Evolutionary conservation across 2,888 invertebrate genomes (phyloP).

Genomic region (Phymatocera aterrima): DNA sequence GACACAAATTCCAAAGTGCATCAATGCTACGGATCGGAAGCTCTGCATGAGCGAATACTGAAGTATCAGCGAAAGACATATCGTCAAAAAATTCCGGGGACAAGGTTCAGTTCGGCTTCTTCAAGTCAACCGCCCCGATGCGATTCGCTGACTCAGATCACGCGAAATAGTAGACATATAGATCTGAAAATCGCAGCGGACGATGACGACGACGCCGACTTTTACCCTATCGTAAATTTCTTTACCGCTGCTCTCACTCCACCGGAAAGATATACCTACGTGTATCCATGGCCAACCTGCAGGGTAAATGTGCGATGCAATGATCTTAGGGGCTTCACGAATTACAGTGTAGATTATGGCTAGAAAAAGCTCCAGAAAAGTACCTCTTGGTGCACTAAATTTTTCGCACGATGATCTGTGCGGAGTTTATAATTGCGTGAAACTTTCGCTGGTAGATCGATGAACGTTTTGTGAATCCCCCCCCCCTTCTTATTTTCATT

Average conservation of each 20-base stretch:
- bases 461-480: too few relatives aligned
- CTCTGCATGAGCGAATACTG: background rate
- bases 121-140: background rate
- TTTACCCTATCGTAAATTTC: constrained; percentile 22
- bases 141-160: constrained; percentile 18
- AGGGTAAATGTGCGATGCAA: background rate
- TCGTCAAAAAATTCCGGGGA: background rate
- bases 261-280: background rate
- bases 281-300: background rate
- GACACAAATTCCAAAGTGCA: background rate
- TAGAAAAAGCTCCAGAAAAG: too few relatives aligned
- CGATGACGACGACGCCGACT: too few relatives aligned
- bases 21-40: background rate
- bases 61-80: background rate
- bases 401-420: too few relatives aligned
- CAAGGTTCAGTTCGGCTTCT: background rate
- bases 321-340: too few relatives aligned
- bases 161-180: background rate
- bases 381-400: too few relatives aligned
- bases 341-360: too few relatives aligned
- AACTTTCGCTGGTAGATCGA: too few relatives aligned
- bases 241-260: background rate
- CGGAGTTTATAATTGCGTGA: too few relatives aligned
- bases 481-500: too few relatives aligned
- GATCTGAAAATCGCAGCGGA: constrained; percentile 18